These are phyloP conservation scores for Piliocolobus tephrosceles DNA, from an alignment of 2,113 vertebrate genomes.

Conservation along the genomic window DNA sequence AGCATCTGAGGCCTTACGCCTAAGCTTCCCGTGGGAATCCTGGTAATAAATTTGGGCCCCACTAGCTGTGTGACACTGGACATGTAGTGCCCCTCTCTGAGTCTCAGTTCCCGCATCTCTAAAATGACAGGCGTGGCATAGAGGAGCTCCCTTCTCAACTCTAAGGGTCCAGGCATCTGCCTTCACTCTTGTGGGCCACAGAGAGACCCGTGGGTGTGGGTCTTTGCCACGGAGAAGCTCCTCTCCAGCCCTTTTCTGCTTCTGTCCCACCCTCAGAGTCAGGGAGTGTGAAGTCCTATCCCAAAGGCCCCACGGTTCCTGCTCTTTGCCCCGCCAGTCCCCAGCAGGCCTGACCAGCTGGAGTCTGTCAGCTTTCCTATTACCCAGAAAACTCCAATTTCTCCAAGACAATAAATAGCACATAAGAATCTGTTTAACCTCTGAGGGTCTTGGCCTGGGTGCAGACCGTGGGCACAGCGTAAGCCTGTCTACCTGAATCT, in stretches of 20 bases:
- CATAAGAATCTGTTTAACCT: neutral
- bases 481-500: neutral
- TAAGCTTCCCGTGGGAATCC: neutral
- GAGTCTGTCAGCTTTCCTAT: conserved; percentile 40
- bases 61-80: neutral
- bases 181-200: neutral
- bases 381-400: conserved; percentile 54
- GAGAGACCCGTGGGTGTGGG: neutral
- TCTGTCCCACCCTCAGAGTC: rapidly evolving
- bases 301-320: neutral
- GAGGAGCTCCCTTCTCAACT: neutral
- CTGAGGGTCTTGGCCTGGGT: neutral
- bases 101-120: neutral
- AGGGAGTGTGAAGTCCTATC: neutral
- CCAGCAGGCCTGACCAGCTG: neutral
- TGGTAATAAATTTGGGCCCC: neutral
- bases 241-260: neutral
- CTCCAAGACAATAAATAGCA: neutral
- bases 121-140: neutral
- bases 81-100: neutral
- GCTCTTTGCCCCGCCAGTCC: neutral
- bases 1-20: neutral
- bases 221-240: neutral
- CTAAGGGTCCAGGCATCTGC: neutral
- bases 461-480: neutral